Evolutionary conservation across 1,140 invertebrate genomes (phyloP), one percentile per base, ranked within the genome.

Genomic region (Oryzaephilus surinamensis): DNA sequence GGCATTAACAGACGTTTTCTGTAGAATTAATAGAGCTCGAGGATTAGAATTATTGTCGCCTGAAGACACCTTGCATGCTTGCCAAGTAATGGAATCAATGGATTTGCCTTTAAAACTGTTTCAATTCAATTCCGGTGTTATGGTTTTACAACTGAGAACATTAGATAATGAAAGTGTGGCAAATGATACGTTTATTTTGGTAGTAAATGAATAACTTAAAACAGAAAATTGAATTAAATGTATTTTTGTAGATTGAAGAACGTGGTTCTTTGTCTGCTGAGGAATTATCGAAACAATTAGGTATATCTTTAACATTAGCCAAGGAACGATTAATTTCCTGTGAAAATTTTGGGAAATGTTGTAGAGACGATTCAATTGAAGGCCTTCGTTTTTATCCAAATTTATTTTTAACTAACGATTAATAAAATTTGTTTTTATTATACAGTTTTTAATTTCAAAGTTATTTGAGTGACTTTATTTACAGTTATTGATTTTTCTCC

Each of bases 1-100:
- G 86, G 81, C 89, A 6, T 62, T 99, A 29, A 81, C 94, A 6
- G 96, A 99, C 70, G 92, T 87, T 4, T 99, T 92, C 69, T 98
- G 95, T 66, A 71, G 93, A 49, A 81, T 98, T 4, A 99, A 99
- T 57, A 72, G 88, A 59, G 87, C 86, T 3, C 72, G 88, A 61
- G 86, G 87, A 13, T 65, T 93, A 26, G 81, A 95, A 67, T 69
- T 97, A 4, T 64, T 97, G 21, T 96, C 93, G 4, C 91, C 93
- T 0, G 91, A 96, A 64, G 94, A 97, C 73, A 68, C 97, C 46
- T 64, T 96, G n/a, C 81, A 86, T 67, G 91, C 92, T 23, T 94
- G 91, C 67, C 71, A 74, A 57, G 72, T 75, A 50, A 54, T 76
- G 67, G 61, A 72, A 57, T 55, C 64, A 59, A 56, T 87, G 57